phyloP scores from a whole-genome alignment of 1,140 invertebrate genomes.

The Zaprionus tsacasi region DNA sequence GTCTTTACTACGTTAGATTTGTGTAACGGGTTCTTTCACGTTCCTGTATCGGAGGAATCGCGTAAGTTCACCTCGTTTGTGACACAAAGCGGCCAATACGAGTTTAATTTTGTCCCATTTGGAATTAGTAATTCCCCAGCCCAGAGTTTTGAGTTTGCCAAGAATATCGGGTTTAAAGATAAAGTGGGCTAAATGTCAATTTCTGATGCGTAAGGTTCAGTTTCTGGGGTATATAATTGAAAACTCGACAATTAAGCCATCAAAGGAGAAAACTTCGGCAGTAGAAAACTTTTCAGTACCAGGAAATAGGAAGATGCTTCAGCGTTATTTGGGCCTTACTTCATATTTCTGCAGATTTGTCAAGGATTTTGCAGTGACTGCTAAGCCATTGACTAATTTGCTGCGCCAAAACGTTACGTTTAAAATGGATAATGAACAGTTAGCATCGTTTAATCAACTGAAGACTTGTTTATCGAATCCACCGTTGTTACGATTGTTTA shows the following conservation, averaged over 20 bases:
- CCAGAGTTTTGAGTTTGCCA: slow-evolving; percentile 8
- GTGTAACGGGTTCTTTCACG: slow-evolving; percentile 82
- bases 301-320: slow-evolving; percentile 6
- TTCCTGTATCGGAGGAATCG: slow-evolving; percentile 63
- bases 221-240: slow-evolving; percentile 8
- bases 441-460: background rate
- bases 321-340: slow-evolving; percentile 27
- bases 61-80: slow-evolving; percentile 6
- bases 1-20: slow-evolving; percentile 85
- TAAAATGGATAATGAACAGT: background rate
- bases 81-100: no score
- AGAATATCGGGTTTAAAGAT: slow-evolving; percentile 4
- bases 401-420: background rate
- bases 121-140: slow-evolving; percentile 46
- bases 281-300: slow-evolving; percentile 4
- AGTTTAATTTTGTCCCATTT: slow-evolving; percentile 24
- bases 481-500: background rate
- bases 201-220: background rate
- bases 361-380: background rate
- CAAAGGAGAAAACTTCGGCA: background rate
- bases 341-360: slow-evolving; percentile 28
- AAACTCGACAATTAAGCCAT: slow-evolving; percentile 2
- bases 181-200: background rate
- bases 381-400: slow-evolving; percentile 3
- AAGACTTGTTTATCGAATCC: background rate